A percentile compares a stretch with the other conserved stretches of the same genome.
These are phyloP conservation scores for Ashinkailepas kermadecensis DNA, from an alignment of 2,888 invertebrate species.

Conservation along the genomic window DNA sequence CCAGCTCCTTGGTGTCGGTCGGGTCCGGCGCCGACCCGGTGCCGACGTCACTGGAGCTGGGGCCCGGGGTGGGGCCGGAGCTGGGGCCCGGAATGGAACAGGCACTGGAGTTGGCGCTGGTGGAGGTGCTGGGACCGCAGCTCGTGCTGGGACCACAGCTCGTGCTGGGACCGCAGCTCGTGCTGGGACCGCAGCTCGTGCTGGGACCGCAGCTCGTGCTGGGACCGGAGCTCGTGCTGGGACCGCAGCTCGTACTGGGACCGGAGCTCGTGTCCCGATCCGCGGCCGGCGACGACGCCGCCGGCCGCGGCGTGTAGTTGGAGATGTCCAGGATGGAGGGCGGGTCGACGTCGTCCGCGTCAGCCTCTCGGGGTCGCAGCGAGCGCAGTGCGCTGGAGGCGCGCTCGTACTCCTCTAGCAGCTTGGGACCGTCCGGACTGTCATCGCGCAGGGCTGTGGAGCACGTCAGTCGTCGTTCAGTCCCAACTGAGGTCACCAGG, in stretches of 20 bases:
- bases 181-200: too few species aligned
- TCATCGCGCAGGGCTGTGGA: background rate
- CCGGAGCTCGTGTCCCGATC: background rate
- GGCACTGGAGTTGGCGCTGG: too few species aligned
- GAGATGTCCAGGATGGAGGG: conserved; percentile 11
- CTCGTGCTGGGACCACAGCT: too few species aligned
- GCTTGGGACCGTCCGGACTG: background rate
- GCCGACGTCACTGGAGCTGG: too few species aligned
- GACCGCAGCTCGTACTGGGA: background rate
- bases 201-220: too few species aligned
- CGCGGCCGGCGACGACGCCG: background rate
- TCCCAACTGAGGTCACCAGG: too few species aligned
- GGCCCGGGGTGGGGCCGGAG: background rate
- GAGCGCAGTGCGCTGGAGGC: background rate
- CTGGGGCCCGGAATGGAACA: too few species aligned
- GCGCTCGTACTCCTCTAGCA: background rate
- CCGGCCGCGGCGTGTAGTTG: conserved; percentile 9
- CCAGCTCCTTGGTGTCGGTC: background rate
- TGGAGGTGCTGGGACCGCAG: too few species aligned
- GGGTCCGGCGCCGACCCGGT: background rate
- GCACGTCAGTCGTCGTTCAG: too few species aligned
- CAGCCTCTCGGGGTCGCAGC: background rate
- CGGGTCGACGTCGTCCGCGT: background rate
- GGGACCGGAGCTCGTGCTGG: background rate
- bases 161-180: too few species aligned